Base-by-base conservation (phyloP, 2,888 invertebrate genomes). In the Drosophila prolongata region DNA sequence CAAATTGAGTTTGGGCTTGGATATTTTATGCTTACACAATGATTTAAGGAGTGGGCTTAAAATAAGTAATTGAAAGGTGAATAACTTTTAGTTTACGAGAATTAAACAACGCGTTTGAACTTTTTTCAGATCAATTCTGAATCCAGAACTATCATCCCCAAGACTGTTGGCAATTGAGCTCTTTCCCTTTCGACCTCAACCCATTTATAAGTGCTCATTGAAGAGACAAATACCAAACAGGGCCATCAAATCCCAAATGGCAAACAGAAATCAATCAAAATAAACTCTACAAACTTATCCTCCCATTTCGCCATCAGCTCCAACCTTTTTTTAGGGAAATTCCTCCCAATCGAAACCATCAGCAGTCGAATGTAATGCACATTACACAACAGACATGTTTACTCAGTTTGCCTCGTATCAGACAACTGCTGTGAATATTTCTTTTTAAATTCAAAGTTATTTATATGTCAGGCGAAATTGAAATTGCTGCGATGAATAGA, bases 391-490 rank as follows among this genome's bases (percentile, higher is more conserved):
- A 49, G 53, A 69, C 52, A 70, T 67, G 69, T 80, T 75, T 86
- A 67, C 67, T 11, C 61, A 60, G 27, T 34, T 55, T 14, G 19
- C 44, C 19, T 44, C n/a, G 47, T 53, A 37, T 37, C 34, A 34
- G 38, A 49, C 65, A 69, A 57, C 58, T 73, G 68, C 74, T 73
- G 49, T 53, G 69, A 62, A 71, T 79, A 71, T 66, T 66, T 56
- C 62, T 60, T 73, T 81, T 77, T 59, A 71, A 81, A 81, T 76
- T 76, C 80, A 82, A 73, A 82, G 80, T 75, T 87, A 85, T 87
- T 87, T 87, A 74, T 76, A 87, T 82, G 69, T 76, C 68, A 75
- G 71, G 68, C 56, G 68, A 80, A 76, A 80, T 88, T 75, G 88
- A 69, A 88, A 75, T 76, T 75, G 75, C 73, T 76, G 61, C 64